phyloP scores from a whole-genome alignment of 2,888 invertebrate genomes.

The Latheticus oryzae region DNA sequence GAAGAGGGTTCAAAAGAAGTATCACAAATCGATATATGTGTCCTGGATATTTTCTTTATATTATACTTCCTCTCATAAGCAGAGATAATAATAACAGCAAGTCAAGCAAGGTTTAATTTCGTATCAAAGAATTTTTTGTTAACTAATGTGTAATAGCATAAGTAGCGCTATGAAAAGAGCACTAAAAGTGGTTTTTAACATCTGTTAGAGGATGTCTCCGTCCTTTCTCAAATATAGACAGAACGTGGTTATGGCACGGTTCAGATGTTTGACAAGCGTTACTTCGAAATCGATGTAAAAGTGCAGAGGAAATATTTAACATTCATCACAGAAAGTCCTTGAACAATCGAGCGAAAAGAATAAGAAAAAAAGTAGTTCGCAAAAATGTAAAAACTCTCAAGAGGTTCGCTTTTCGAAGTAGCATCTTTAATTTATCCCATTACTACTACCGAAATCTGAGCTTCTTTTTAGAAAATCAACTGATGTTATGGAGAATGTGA shows the following conservation, averaged over 20 bases:
- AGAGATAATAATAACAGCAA: conserved; percentile 22
- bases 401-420: conserved; percentile 2
- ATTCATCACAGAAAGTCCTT: conserved; percentile 11
- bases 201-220: conserved; percentile 27
- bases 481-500: conserved; percentile 17
- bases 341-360: conserved; percentile 5
- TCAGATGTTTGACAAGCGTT: conserved; percentile 27
- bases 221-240: conserved; percentile 34
- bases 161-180: conserved; percentile 37
- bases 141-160: conserved; percentile 42
- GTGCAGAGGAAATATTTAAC: conserved; percentile 19
- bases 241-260: conserved; percentile 32
- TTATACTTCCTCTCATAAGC: conserved; percentile 27
- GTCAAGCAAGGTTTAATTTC: conserved; percentile 17
- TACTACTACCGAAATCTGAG: conserved; percentile 12
- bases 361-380: no score
- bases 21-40: conserved; percentile 27
- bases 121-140: conserved; percentile 32
- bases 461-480: conserved; percentile 20
- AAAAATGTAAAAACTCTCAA: no score
- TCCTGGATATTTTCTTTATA: conserved; percentile 8
- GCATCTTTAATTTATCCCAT: conserved; percentile 24
- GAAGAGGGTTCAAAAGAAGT: conserved; percentile 33
- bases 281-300: conserved; percentile 10
- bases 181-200: conserved; percentile 39